A percentile compares a stretch with the other conserved stretches of the same genome.
Evolutionary conservation across 2,797 vertebrate genomes (phyloP).

Genomic region (Harpagifer antarcticus): DNA sequence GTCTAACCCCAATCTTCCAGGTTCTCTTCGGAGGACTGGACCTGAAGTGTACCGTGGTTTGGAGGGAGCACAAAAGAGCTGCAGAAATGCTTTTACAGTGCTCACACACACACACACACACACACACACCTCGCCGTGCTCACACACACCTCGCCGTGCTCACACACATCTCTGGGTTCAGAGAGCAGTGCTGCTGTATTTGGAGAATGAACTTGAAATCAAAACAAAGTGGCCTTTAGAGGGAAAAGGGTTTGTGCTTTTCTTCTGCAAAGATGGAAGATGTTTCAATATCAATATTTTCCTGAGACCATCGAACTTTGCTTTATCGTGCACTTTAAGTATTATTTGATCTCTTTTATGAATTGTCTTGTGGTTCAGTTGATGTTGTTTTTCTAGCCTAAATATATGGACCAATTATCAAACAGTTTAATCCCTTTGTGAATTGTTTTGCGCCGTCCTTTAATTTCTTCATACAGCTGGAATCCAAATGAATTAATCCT

Average conservation of each 20-base stretch:
- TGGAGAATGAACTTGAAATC: slow-evolving; percentile 19
- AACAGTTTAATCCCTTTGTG: too few relatives aligned
- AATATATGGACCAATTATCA: slow-evolving; percentile 31
- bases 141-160: too few relatives aligned
- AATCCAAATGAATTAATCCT: too few relatives aligned
- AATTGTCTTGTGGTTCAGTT: too few relatives aligned
- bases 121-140: too few relatives aligned
- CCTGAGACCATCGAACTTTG: too few relatives aligned
- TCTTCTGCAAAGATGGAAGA: not conserved
- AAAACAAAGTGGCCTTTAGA: slow-evolving; percentile 27
- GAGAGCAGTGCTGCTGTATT: slow-evolving; percentile 7
- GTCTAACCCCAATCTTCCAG: slow-evolving; percentile 69
- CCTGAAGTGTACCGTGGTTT: slow-evolving; percentile 23
- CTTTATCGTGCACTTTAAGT: too few relatives aligned
- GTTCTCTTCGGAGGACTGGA: slow-evolving; percentile 32
- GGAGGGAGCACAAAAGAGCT: slow-evolving; percentile 47
- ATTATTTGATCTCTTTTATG: too few relatives aligned
- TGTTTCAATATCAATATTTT: too few relatives aligned
- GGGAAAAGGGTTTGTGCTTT: not conserved
- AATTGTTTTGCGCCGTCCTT: too few relatives aligned
- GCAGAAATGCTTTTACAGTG: slow-evolving; percentile 8
- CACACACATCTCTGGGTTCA: slow-evolving; percentile 14
- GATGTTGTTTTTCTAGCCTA: too few relatives aligned
- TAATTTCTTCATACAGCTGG: too few relatives aligned
- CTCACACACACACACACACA: not conserved